Percentiles rank a stretch among this genome's conserved stretches.
Conservation (phyloP, 1,140 invertebrate genomes). For the Penaeus japonicus region DNA sequence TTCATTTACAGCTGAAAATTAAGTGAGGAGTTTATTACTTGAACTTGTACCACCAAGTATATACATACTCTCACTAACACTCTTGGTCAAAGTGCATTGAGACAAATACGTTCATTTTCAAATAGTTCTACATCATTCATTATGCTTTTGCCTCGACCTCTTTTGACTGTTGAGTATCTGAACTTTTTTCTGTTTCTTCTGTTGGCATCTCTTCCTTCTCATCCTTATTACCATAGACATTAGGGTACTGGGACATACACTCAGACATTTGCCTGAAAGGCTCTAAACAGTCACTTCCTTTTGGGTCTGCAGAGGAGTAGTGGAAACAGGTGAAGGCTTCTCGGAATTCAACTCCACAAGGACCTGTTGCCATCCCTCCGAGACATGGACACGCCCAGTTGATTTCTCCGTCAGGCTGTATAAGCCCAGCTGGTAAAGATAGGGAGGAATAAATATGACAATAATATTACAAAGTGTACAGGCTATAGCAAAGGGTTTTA, state of each 20-base stretch:
- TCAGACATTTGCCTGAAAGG: conserved; percentile 89
- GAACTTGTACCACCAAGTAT: too few species aligned
- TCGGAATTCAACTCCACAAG: conserved; percentile 90
- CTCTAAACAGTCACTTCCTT: conserved; percentile 90
- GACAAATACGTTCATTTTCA: background rate
- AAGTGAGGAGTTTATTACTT: too few species aligned
- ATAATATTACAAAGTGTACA: background rate
- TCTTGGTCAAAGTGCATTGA: background rate
- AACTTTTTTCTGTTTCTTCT: background rate
- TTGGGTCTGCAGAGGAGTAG: conserved; percentile 76
- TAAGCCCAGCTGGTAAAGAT: conserved; percentile 73
- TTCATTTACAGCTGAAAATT: too few species aligned
- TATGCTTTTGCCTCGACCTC: conserved; percentile 30
- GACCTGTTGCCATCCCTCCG: conserved; percentile 93
- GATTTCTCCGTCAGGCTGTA: conserved; percentile 87
- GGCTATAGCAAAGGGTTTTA: background rate
- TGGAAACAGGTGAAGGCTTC: conserved; percentile 96
- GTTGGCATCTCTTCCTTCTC: conserved; percentile 59
- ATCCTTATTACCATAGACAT: conserved; percentile 77
- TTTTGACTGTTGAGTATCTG: background rate
- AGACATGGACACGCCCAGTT: conserved; percentile 98
- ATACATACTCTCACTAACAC: background rate
- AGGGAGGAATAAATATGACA: background rate
- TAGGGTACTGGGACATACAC: conserved; percentile 91
- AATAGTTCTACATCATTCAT: background rate